Base-by-base conservation (phyloP, 2,888 invertebrate species). In the Melinaea marsaeus region DNA sequence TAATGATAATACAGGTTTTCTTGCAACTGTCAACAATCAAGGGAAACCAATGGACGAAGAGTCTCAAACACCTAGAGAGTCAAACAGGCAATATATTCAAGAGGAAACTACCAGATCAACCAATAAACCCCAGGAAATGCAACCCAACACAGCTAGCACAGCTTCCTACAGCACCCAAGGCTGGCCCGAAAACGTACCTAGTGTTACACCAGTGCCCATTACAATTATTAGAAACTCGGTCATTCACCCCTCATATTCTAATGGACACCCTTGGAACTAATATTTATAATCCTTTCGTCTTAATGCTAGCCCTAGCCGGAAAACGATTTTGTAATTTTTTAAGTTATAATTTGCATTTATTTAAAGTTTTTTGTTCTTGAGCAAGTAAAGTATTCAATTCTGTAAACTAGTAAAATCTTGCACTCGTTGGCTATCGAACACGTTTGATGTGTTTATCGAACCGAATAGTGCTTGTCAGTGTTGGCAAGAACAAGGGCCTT, bases 1-100 rank as follows among this genome's bases (percentile, higher is more conserved):
- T 54, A 91, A 92, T 73, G 88, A 91, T 34, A 75, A 86, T 47
- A 84, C 87, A 55, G 92, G 92, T 0, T 92, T 92, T 75, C 85
- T 86, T 68, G 92, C 92, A 35, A 88, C 90, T 4, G 92, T 92
- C 1, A 90, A 86, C 70, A 89, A 90, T 69, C 83, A 88, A 62
- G 69, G 42, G n/a, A 63, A 62, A 35, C 60, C 59, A 34, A 45
- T 61, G 4, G 58, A 55, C 55, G 69, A 68, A 58, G 42, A 42
- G 42, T 9, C 7, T 9, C 42, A 42, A 11, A 9, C 42, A 42
- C 42, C 42, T 6, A 42, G 9, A 42, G 69, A 70, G 42, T 55
- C 69, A 6, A 71, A 61, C 64, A 69, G 63, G 37, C 70, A 69
- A 4, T 67, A 67, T 57, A 65, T 64, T 32, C 69, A 66, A 11